Evolutionary conservation across 1,140 invertebrate genomes (phyloP).

Genomic region (Drosophila guanche): DNA sequence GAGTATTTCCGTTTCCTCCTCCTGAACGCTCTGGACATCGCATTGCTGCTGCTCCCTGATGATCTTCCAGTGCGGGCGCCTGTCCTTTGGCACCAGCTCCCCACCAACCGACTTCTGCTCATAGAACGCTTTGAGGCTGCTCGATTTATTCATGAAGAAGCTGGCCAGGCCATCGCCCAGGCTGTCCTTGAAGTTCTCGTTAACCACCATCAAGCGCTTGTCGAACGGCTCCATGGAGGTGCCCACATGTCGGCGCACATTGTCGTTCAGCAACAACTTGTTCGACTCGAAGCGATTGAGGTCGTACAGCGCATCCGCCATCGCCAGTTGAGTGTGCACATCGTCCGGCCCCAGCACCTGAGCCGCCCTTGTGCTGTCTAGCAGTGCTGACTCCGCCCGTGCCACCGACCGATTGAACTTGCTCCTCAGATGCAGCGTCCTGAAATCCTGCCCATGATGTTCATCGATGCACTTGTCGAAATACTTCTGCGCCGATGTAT

Average conservation of each 20-base stretch:
- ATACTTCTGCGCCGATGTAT: conserved; percentile 31
- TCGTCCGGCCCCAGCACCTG: background rate
- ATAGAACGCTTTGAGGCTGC: conserved; percentile 35
- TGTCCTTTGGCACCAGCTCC: conserved; percentile 7
- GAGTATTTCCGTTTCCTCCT: conserved; percentile 33
- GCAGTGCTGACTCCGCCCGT: conserved; percentile 11
- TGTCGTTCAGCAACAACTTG: conserved; percentile 56
- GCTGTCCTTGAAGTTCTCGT: conserved; percentile 66
- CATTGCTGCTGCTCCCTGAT: conserved; percentile 50
- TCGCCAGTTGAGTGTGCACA: conserved; percentile 30
- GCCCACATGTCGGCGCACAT: conserved; percentile 38
- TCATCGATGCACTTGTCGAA: conserved; percentile 48
- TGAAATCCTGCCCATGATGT: background rate
- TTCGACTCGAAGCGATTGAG: conserved; percentile 70
- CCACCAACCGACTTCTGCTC: conserved; percentile 18
- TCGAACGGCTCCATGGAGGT: conserved; percentile 47
- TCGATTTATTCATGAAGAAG: conserved; percentile 54
- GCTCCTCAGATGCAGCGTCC: conserved; percentile 42
- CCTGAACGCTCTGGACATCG: conserved; percentile 64
- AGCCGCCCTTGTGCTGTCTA: conserved; percentile 23
- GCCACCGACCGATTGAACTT: conserved; percentile 49
- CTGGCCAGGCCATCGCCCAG: conserved; percentile 47
- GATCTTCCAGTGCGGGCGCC: conserved; percentile 50
- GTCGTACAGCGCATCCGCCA: conserved; percentile 65
- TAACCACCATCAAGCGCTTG: conserved; percentile 49